These are phyloP conservation scores for Oegoconia quadripuncta DNA, from an alignment of 2,888 invertebrate species.

Conservation along the genomic window DNA sequence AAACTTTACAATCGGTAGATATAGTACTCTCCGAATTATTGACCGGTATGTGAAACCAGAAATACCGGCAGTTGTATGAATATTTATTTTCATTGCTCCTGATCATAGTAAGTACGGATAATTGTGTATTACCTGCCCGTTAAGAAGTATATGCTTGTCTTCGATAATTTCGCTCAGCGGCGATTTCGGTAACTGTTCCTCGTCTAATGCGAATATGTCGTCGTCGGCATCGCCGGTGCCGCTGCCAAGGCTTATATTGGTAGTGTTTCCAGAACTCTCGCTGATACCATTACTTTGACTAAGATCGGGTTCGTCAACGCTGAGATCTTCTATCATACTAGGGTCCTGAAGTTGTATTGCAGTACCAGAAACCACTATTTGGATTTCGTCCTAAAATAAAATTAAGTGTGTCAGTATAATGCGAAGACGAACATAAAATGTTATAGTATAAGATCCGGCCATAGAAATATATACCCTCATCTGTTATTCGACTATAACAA, in stretches of 20 bases:
- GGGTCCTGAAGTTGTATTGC: constrained; percentile 81
- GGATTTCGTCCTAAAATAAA: constrained; percentile 80
- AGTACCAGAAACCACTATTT: constrained; percentile 86
- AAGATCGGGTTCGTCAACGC: constrained; percentile 12
- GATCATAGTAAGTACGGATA: neutral
- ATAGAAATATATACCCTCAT: too few species aligned
- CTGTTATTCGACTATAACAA: too few species aligned
- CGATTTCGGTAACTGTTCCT: constrained; percentile 77
- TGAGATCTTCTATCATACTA: constrained; percentile 28
- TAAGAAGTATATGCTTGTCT: constrained; percentile 35
- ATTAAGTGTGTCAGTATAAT: too few species aligned
- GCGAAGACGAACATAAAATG: too few species aligned
- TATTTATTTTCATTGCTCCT: too few species aligned
- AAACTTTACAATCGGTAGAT: too few species aligned
- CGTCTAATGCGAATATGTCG: constrained; percentile 91
- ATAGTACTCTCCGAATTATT: too few species aligned
- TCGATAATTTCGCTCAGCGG: constrained; percentile 31
- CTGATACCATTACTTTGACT: neutral
- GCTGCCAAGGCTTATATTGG: constrained; percentile 22
- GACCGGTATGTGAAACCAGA: too few species aligned
- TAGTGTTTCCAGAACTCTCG: constrained; percentile 5
- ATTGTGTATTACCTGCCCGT: constrained; percentile 35
- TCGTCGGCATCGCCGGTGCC: constrained; percentile 82
- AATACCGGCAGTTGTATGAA: too few species aligned
- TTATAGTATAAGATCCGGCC: too few species aligned